These are phyloP conservation scores for Vulpes vulpes DNA, from an alignment of 2,113 vertebrate species.

Conservation along the genomic window DNA sequence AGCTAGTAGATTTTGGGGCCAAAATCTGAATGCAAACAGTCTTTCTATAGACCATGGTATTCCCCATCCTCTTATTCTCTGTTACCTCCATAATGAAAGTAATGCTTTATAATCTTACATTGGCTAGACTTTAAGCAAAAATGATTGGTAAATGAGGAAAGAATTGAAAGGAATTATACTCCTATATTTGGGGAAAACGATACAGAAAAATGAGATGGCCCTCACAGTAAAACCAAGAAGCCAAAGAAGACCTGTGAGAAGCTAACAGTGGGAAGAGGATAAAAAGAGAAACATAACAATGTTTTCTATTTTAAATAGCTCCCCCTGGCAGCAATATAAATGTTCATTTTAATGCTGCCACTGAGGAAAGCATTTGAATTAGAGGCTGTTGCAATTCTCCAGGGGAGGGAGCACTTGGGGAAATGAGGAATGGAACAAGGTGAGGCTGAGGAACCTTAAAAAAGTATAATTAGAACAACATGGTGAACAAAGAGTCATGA, in stretches of 20 bases:
- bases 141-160: background rate
- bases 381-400: background rate
- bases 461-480: background rate
- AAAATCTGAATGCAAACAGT: background rate
- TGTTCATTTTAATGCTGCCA: background rate
- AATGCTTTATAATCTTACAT: background rate
- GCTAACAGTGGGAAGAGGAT: background rate
- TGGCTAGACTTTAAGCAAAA: background rate
- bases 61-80: background rate
- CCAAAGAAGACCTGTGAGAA: background rate
- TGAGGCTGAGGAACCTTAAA: background rate
- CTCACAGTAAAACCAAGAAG: background rate
- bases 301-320: background rate
- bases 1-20: background rate
- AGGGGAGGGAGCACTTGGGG: background rate
- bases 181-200: background rate
- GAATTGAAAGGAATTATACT: background rate
- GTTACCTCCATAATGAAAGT: background rate
- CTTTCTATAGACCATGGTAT: background rate
- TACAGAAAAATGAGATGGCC: background rate
- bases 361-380: background rate
- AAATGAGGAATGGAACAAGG: background rate
- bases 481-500: rapidly evolving
- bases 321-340: background rate
- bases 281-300: background rate